phyloP scores from a whole-genome alignment of 2,113 vertebrate species.

The Oncorhynchus nerka region DNA sequence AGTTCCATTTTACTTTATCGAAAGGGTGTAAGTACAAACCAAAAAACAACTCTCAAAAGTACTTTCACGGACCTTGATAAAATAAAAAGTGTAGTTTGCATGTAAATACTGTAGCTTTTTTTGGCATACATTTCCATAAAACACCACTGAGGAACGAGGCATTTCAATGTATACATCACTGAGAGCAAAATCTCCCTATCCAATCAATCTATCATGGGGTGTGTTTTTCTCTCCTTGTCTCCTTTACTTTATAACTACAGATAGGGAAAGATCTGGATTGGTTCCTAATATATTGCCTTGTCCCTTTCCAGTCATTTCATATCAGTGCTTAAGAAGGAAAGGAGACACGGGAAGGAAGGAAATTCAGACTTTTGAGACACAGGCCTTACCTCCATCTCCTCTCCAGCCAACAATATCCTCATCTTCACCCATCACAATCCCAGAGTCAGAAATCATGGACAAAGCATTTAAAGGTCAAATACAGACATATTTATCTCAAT shows the following conservation, averaged over 20 bases:
- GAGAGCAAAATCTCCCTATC: slow-evolving; percentile 10
- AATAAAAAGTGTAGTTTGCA: slow-evolving; percentile 35
- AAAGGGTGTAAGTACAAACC: slow-evolving; percentile 11
- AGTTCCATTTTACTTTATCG: neutral
- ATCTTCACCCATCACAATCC: slow-evolving; percentile 3
- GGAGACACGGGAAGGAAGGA: too few relatives aligned
- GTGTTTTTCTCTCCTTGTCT: neutral
- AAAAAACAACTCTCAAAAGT: slow-evolving; percentile 1
- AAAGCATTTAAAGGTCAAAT: slow-evolving; percentile 5
- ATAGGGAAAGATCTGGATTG: neutral
- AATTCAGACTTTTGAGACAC: neutral
- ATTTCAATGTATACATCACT: slow-evolving; percentile 29
- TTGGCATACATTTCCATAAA: slow-evolving; percentile 26
- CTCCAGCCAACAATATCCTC: neutral
- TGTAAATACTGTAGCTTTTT: slow-evolving; percentile 36
- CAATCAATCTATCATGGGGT: neutral
- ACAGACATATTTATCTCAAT: too few relatives aligned
- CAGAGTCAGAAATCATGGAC: slow-evolving; percentile 16
- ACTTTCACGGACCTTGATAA: slow-evolving; percentile 8
- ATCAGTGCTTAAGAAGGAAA: neutral
- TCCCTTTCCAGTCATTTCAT: neutral
- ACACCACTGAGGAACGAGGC: slow-evolving; percentile 31
- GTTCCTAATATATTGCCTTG: neutral
- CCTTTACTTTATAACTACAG: neutral
- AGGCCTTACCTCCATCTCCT: neutral